These are phyloP conservation scores for Agrypnus murinus DNA, from an alignment of 2,888 invertebrate genomes.

Conservation along the genomic window DNA sequence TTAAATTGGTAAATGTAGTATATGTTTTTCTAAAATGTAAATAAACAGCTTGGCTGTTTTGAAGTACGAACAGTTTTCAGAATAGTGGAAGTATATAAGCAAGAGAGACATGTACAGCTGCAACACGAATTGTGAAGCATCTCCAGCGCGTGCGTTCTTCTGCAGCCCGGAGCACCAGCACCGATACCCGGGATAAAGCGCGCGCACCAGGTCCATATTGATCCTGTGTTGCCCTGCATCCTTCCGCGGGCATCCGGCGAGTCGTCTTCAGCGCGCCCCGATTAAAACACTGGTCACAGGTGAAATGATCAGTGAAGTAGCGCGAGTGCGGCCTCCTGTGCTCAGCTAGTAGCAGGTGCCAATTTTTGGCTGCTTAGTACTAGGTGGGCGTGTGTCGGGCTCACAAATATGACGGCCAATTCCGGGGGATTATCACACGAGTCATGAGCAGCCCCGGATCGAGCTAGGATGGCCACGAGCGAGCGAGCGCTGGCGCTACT, in stretches of 20 bases:
- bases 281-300: slow-evolving; percentile 58
- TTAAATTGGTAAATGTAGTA: too few species aligned
- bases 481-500: slow-evolving; percentile 67
- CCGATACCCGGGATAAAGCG: slow-evolving; percentile 73
- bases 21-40: too few species aligned
- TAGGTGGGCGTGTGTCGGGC: slow-evolving; percentile 59
- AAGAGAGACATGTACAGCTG: slow-evolving; percentile 10
- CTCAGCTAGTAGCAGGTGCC: slow-evolving; percentile 67
- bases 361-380: slow-evolving; percentile 55
- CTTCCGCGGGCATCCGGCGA: slow-evolving; percentile 50
- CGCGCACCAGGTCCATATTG: slow-evolving; percentile 62
- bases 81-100: slow-evolving; percentile 18
- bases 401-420: slow-evolving; percentile 68
- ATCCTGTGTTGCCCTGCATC: slow-evolving; percentile 57
- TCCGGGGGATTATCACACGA: slow-evolving; percentile 67
- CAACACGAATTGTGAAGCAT: slow-evolving; percentile 30
- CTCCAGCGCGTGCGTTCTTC: slow-evolving; percentile 67
- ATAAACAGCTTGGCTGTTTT: slow-evolving; percentile 10
- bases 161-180: slow-evolving; percentile 70
- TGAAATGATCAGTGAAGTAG: slow-evolving; percentile 65
- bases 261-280: slow-evolving; percentile 56
- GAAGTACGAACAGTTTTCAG: neutral
- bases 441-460: slow-evolving; percentile 66
- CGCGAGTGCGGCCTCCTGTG: slow-evolving; percentile 64
- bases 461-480: slow-evolving; percentile 68